Evolutionary conservation across 2,888 invertebrate species (phyloP).

Genomic region (Sepioteuthis lessoniana): DNA sequence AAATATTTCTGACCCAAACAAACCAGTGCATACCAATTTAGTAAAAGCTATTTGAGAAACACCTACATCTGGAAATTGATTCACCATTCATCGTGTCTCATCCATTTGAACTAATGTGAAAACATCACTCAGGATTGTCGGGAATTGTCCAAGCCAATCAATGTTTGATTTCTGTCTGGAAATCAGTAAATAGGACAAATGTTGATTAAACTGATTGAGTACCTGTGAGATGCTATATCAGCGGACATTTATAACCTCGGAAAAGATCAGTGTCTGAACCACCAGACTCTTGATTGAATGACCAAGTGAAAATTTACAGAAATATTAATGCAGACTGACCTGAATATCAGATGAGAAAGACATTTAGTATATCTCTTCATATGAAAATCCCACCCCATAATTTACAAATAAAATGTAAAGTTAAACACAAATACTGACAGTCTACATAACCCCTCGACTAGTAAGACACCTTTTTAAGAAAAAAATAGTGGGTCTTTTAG

Average conservation of each 20-base stretch:
- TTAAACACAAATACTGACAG: too few species aligned
- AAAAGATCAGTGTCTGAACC: background rate
- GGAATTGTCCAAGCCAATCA: slow-evolving; percentile 2
- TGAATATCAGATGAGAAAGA: too few species aligned
- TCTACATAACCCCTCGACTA: too few species aligned
- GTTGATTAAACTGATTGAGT: background rate
- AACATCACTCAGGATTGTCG: background rate
- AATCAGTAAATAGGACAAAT: background rate
- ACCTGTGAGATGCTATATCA: background rate
- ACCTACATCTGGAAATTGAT: background rate
- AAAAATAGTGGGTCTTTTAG: too few species aligned
- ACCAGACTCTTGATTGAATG: background rate
- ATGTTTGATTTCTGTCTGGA: background rate
- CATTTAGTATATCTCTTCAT: too few species aligned
- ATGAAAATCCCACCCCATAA: too few species aligned
- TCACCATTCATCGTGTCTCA: background rate
- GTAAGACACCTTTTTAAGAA: too few species aligned
- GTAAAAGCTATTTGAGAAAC: background rate
- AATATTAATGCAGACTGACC: background rate
- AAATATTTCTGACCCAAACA: background rate
- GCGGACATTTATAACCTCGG: background rate
- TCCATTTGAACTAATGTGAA: background rate
- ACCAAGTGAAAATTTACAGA: background rate
- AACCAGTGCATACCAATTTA: background rate
- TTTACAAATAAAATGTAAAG: too few species aligned